Conservation (phyloP, 2,888 invertebrate species). For the Corbicula japonica region DNA sequence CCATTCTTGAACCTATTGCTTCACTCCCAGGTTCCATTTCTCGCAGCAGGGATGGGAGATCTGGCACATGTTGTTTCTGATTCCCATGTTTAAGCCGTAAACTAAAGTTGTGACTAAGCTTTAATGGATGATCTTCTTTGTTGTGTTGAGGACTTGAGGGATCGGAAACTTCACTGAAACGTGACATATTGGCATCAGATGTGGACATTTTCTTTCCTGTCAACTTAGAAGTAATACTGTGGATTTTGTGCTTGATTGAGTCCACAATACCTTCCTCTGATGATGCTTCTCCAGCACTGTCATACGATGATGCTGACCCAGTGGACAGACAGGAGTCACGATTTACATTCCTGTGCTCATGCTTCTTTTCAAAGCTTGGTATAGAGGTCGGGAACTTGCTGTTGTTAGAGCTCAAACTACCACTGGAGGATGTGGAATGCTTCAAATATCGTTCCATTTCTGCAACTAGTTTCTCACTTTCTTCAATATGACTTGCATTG, state of each 20-base stretch:
- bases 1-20: slow-evolving; percentile 77
- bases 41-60: slow-evolving; percentile 70
- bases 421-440: slow-evolving; percentile 69
- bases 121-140: slow-evolving; percentile 54
- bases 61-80: slow-evolving; percentile 49
- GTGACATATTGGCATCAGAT: slow-evolving; percentile 11
- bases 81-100: slow-evolving; percentile 40
- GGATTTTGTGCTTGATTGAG: slow-evolving; percentile 78
- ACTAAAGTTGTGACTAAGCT: slow-evolving; percentile 54
- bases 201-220: slow-evolving; percentile 54
- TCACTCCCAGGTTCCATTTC: slow-evolving; percentile 76
- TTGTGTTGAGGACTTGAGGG: slow-evolving; percentile 34
- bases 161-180: slow-evolving; percentile 10
- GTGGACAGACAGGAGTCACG: slow-evolving; percentile 76
- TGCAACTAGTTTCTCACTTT: slow-evolving; percentile 78
- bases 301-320: slow-evolving; percentile 79
- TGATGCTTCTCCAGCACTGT: slow-evolving; percentile 66
- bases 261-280: slow-evolving; percentile 75
- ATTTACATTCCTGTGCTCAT: slow-evolving; percentile 55
- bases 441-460: slow-evolving; percentile 83
- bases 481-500: slow-evolving; percentile 62
- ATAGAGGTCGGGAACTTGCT: slow-evolving; percentile 75
- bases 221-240: slow-evolving; percentile 73
- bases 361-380: slow-evolving; percentile 57
- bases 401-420: slow-evolving; percentile 55